These are phyloP conservation scores for Drosophila murphyi DNA, from an alignment of 1,140 invertebrate species.

Conservation along the genomic window DNA sequence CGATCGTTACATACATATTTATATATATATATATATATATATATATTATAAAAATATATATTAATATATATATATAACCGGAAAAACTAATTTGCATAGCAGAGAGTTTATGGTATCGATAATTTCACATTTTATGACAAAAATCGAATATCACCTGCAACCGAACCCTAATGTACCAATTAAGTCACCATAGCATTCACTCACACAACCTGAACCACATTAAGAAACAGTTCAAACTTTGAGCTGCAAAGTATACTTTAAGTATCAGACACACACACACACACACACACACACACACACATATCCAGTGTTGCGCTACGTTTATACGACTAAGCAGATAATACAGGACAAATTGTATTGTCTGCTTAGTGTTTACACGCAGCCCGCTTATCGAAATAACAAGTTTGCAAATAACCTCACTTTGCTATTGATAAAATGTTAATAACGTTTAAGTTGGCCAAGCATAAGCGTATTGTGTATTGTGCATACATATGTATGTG, in stretches of 20 bases:
- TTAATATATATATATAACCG: too few species aligned
- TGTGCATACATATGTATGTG: neutral
- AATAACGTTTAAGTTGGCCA: neutral
- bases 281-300: neutral
- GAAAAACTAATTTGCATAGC: too few species aligned
- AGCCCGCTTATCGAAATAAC: conserved; percentile 3
- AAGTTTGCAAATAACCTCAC: neutral
- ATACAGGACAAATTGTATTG: too few species aligned
- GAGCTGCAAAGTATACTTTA: neutral
- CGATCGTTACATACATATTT: neutral
- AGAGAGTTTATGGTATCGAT: too few species aligned
- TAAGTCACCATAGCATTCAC: neutral
- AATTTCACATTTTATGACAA: too few species aligned
- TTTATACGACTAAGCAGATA: neutral
- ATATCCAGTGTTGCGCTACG: conserved; percentile 1
- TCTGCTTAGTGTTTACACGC: conserved; percentile 2
- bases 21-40: too few species aligned
- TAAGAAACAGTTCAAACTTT: neutral
- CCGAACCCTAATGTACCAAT: neutral
- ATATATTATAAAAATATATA: too few species aligned
- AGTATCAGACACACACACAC: neutral
- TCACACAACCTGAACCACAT: conserved; percentile 1
- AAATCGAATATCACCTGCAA: too few species aligned
- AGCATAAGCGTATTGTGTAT: neutral
- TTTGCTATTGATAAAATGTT: conserved; percentile 5